Conservation (phyloP, 2,113 vertebrate genomes). For the Laticauda colubrina region DNA sequence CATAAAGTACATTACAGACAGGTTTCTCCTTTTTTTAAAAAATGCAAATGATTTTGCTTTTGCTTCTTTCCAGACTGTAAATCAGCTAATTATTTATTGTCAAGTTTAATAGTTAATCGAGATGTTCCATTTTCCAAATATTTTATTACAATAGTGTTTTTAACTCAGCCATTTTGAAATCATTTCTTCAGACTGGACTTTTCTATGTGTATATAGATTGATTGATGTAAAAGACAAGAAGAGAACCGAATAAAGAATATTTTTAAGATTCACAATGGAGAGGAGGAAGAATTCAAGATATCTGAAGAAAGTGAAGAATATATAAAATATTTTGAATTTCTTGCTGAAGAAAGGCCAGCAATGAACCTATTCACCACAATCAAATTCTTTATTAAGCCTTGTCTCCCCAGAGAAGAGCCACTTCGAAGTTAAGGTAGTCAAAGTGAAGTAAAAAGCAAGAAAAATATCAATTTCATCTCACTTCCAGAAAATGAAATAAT, state of each 20-base stretch:
- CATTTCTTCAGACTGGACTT: neutral
- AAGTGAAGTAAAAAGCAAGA: constrained; percentile 51
- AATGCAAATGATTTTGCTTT: neutral
- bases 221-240: neutral
- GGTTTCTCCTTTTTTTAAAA: neutral
- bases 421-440: neutral
- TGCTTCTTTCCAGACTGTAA: neutral
- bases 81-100: neutral
- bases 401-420: constrained; percentile 4
- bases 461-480: constrained; percentile 52
- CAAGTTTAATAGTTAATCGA: neutral
- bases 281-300: neutral
- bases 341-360: no score
- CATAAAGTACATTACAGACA: neutral
- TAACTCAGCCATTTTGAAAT: neutral
- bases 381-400: neutral
- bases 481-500: constrained; percentile 60
- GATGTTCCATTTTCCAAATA: neutral
- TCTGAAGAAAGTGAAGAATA: neutral
- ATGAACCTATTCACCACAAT: neutral
- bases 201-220: neutral
- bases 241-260: neutral
- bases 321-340: neutral
- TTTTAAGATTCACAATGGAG: neutral
- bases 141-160: neutral